phyloP scores from a whole-genome alignment of 2,113 vertebrate genomes.

The Poicephalus meyeri region DNA sequence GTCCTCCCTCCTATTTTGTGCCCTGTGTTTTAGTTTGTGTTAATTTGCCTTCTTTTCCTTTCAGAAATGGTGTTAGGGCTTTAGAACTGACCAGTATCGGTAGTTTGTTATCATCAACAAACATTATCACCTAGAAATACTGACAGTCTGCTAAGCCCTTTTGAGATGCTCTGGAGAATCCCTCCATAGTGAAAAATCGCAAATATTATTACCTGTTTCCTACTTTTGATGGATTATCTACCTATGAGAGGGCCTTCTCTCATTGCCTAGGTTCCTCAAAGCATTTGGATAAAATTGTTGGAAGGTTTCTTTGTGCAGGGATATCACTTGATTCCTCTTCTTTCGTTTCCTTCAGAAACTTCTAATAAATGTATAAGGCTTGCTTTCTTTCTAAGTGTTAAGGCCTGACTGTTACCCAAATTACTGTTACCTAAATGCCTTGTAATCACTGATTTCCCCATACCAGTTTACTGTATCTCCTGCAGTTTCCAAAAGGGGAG shows the following conservation, averaged over 20 bases:
- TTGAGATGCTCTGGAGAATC: background rate
- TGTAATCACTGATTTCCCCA: background rate
- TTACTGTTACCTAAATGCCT: background rate
- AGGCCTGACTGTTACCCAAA: background rate
- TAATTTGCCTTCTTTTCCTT: background rate
- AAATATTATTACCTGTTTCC: background rate
- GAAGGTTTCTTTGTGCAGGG: background rate
- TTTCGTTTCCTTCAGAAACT: background rate
- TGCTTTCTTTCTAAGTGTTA: background rate
- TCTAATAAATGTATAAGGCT: background rate
- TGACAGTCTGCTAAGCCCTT: background rate
- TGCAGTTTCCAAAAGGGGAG: background rate
- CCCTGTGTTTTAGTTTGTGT: background rate
- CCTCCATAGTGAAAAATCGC: background rate
- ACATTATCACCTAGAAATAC: background rate
- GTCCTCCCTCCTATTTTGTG: background rate
- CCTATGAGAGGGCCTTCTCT: background rate
- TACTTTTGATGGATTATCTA: background rate
- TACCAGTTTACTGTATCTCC: background rate
- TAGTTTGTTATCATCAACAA: background rate
- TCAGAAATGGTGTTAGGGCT: background rate
- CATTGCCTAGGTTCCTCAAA: background rate
- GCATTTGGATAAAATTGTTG: background rate
- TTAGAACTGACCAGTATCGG: background rate
- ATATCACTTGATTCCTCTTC: background rate